Evolutionary conservation across 1,140 invertebrate genomes (phyloP).

Genomic region (Radopholus similis): DNA sequence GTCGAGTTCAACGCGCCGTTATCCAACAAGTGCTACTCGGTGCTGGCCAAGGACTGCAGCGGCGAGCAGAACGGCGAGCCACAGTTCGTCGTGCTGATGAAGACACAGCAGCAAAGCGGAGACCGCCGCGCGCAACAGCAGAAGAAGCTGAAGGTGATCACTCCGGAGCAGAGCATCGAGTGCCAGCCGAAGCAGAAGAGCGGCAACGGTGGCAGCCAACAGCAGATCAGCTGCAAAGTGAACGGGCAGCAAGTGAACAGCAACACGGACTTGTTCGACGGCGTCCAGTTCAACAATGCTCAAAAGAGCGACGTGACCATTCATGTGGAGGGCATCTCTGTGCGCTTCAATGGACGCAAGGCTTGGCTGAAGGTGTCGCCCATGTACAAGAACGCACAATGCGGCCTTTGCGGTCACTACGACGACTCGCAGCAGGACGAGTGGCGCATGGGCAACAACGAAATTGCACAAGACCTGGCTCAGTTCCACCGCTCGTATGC

Average conservation of each 20-base stretch:
- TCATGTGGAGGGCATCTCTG: conserved; percentile 13
- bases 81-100: conserved; percentile 39
- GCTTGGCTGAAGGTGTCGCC: conserved; percentile 28
- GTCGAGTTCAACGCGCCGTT: conserved; percentile 20
- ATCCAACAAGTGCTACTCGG: conserved; percentile 20
- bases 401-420: conserved; percentile 36
- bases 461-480: conserved; percentile 10
- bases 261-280: background rate
- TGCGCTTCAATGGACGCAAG: conserved; percentile 28
- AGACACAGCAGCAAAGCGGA: no score
- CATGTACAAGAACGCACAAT: conserved; percentile 29
- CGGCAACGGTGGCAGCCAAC: background rate
- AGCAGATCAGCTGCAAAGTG: conserved; percentile 7
- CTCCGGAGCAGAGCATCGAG: conserved; percentile 23
- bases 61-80: conserved; percentile 9
- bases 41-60: conserved; percentile 36
- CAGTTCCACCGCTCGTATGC: conserved; percentile 36
- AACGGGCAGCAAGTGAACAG: conserved; percentile 2
- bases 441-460: conserved; percentile 24
- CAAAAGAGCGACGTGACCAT: conserved; percentile 12
- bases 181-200: conserved; percentile 17
- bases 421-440: conserved; percentile 20
- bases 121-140: conserved; percentile 9
- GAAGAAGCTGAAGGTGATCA: conserved; percentile 28
- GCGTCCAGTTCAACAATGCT: conserved; percentile 26